These are phyloP conservation scores for Oligia latruncula DNA, from an alignment of 2,888 invertebrate genomes.

Conservation along the genomic window DNA sequence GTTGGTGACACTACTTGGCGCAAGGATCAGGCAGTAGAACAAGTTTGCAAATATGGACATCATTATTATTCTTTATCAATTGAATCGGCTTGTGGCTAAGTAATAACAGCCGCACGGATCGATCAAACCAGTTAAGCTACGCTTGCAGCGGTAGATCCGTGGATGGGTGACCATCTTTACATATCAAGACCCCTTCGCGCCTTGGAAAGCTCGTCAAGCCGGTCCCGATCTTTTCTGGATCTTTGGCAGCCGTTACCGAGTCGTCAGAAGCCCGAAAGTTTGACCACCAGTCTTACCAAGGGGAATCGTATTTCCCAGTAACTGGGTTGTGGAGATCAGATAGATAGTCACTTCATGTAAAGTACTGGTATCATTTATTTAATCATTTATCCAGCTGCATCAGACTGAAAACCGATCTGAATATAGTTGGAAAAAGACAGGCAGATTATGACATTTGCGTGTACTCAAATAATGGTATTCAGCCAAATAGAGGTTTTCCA, in stretches of 20 bases:
- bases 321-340: neutral
- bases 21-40: conserved; percentile 6
- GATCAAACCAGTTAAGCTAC: neutral
- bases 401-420: neutral
- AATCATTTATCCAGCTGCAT: neutral
- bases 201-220: neutral
- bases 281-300: neutral
- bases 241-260: neutral
- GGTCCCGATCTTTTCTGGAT: neutral
- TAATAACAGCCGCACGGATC: neutral
- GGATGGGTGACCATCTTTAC: neutral
- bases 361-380: neutral
- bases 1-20: conserved; percentile 14
- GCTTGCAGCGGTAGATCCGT: neutral
- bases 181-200: neutral
- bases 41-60: neutral
- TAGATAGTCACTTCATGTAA: neutral
- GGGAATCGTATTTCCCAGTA: neutral
- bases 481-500: neutral
- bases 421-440: neutral
- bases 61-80: neutral
- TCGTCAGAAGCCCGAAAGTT: neutral
- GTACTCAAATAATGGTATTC: neutral
- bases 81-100: neutral
- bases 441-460: neutral